Conservation (phyloP, 1,140 invertebrate species). For the Megathymus violae region DNA sequence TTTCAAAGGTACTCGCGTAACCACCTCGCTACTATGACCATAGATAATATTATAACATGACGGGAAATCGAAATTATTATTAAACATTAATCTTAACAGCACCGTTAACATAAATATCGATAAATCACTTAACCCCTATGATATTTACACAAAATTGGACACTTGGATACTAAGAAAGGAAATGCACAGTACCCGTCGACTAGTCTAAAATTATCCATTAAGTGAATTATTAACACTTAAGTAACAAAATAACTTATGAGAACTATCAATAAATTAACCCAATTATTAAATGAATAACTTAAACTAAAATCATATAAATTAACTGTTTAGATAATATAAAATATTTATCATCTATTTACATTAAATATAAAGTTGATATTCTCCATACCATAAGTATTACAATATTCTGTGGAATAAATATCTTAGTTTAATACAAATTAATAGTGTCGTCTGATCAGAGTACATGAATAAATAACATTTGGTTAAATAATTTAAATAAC, state of each 20-base stretch:
- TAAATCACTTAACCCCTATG: conserved; percentile 36
- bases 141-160: conserved; percentile 80
- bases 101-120: conserved; percentile 39
- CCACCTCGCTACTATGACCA: conserved; percentile 55
- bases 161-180: conserved; percentile 61
- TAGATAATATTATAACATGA: conserved; percentile 43
- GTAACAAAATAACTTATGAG: conserved; percentile 46
- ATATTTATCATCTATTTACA: conserved; percentile 30
- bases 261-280: conserved; percentile 36
- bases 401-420: conserved; percentile 36
- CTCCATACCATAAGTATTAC: conserved; percentile 39
- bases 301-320: conserved; percentile 29
- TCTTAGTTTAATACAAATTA: conserved; percentile 38
- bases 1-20: conserved; percentile 77
- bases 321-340: conserved; percentile 9
- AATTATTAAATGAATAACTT: conserved; percentile 22
- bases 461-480: conserved; percentile 33
- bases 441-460: conserved; percentile 55
- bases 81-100: conserved; percentile 52
- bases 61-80: conserved; percentile 44
- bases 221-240: conserved; percentile 43
- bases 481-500: conserved; percentile 44
- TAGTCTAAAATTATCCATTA: conserved; percentile 59
- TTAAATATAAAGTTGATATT: conserved; percentile 34
- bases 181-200: conserved; percentile 81